These are phyloP conservation scores for Drosophila mayri DNA, from an alignment of 1,140 invertebrate genomes.

Conservation along the genomic window DNA sequence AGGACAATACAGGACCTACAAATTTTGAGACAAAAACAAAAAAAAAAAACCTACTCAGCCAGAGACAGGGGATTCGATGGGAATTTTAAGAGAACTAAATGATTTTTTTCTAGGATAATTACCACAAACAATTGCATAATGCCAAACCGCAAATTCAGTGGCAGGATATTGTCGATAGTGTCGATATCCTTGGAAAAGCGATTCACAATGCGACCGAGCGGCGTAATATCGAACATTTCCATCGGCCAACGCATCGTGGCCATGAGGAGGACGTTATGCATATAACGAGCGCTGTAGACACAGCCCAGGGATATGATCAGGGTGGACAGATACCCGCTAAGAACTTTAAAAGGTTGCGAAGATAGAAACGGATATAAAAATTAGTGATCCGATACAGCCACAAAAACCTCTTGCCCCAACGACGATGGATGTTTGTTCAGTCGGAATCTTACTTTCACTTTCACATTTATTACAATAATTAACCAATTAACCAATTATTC, in stretches of 20 bases:
- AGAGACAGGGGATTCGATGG: background rate
- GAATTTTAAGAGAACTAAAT: background rate
- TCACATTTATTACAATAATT: background rate
- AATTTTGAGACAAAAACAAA: conserved; percentile 6
- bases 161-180: conserved; percentile 87
- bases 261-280: conserved; percentile 88
- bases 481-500: background rate
- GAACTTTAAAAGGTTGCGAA: conserved; percentile 63
- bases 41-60: conserved; percentile 23
- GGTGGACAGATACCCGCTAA: conserved; percentile 69
- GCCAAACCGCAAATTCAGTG: conserved; percentile 81
- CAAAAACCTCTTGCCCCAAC: conserved; percentile 14
- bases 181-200: conserved; percentile 92
- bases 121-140: conserved; percentile 80
- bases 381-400: conserved; percentile 28
- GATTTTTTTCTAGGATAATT: conserved; percentile 43
- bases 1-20: conserved; percentile 20
- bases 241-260: conserved; percentile 89
- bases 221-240: conserved; percentile 92
- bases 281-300: conserved; percentile 71
- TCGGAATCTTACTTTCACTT: conserved; percentile 5
- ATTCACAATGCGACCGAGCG: conserved; percentile 90
- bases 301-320: conserved; percentile 84
- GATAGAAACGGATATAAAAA: conserved; percentile 5
- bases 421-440: background rate